Evolutionary conservation across 1,140 invertebrate species (phyloP), one percentile per base, ranked within the genome.

Genomic region (Megalopta genalis): DNA sequence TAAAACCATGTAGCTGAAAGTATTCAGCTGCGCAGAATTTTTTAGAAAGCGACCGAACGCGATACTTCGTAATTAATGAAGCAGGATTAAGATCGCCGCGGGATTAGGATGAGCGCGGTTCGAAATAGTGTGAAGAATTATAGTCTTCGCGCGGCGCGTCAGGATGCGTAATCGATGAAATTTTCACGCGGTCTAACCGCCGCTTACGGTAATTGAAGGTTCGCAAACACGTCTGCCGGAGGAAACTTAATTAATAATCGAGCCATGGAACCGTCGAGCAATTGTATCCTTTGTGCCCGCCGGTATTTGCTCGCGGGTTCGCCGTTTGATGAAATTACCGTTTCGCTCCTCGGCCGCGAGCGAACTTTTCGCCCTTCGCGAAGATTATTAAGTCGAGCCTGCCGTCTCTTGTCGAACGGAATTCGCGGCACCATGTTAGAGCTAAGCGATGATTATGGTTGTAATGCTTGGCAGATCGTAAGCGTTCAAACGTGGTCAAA

Each of bases 201-300:
- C 60, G 60, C 21, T 49, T 39, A 39, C 32, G 27, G 62, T 21
- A 23, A 42, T 42, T 23, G 63, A 54, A 52, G 46, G 52, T 54
- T 68, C 66, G 66, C 49, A 32, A 68, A 68, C 39, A 39, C 46
- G 46, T 52, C 66, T 54, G 23, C 16, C 16, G 18, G 49, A 52
- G 49, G 64, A 60, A 76, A 68, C 46, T 52, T 27, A 65, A 76
- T 76, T 76, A 76, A 76, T 76, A 67, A 76, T 76, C 37, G 37
- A 68, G 65, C 49, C 49, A 42, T 42, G 73, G 52, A 67, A 67
- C 49, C 73, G 73, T 68, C 65, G 64, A 46, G 59, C 73, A 76
- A 76, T 76, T 52, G 63, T 67, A 75, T 75, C 72, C 73, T 76
- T 68, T 68, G 73, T 68, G 52, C 37, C 25, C 14, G 49, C 42